Evolutionary conservation across 2,113 vertebrate genomes (phyloP).

Genomic region (Zapus hudsonius): DNA sequence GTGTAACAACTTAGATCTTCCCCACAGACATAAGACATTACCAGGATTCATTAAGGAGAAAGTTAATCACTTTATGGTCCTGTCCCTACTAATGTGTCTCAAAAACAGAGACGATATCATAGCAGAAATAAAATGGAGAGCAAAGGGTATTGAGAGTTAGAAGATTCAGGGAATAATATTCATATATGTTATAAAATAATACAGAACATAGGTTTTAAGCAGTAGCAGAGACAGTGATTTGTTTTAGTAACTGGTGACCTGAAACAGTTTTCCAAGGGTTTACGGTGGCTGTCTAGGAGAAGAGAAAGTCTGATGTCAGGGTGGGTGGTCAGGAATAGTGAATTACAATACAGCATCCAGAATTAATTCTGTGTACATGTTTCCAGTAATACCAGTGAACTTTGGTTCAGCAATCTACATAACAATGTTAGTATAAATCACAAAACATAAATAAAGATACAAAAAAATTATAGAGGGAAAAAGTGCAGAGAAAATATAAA

Average conservation of each 20-base stretch:
- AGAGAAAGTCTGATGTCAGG: background rate
- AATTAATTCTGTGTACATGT: background rate
- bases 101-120: background rate
- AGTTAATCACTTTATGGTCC: too few relatives aligned
- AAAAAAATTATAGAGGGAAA: background rate
- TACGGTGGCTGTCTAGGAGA: background rate
- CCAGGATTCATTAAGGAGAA: too few relatives aligned
- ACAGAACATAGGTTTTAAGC: background rate
- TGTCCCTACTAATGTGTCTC: too few relatives aligned
- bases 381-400: background rate
- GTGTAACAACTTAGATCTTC: too few relatives aligned
- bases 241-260: background rate
- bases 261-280: background rate
- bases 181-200: background rate
- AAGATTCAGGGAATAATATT: background rate
- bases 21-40: too few relatives aligned
- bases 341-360: background rate
- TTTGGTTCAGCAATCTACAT: background rate
- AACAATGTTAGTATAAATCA: background rate
- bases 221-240: background rate
- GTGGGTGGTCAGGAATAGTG: background rate
- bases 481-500: conserved; percentile 2
- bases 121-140: background rate
- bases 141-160: background rate
- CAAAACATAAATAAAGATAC: background rate